These are phyloP conservation scores for Orius laevigatus DNA, from an alignment of 1,140 invertebrate genomes.

Conservation along the genomic window DNA sequence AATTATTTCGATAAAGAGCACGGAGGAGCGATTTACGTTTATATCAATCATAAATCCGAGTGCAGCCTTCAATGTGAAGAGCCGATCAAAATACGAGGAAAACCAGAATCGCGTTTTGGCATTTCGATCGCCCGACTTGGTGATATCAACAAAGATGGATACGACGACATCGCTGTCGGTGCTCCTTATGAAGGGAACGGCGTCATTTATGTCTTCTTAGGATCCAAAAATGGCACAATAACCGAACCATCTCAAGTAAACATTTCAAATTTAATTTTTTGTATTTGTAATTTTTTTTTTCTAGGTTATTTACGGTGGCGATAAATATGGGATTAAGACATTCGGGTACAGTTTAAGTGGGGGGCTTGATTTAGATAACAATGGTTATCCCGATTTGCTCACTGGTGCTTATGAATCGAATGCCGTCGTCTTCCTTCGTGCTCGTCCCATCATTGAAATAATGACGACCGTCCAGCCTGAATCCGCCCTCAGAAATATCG, in stretches of 20 bases:
- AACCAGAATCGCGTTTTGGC: conserved; percentile 64
- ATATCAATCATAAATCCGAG: conserved; percentile 37
- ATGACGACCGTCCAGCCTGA: conserved; percentile 43
- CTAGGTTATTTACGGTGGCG: conserved; percentile 28
- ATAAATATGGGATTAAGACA: conserved; percentile 40
- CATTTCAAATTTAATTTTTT: background rate
- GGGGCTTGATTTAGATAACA: conserved; percentile 75
- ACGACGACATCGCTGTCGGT: conserved; percentile 76
- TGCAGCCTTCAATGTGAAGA: conserved; percentile 28
- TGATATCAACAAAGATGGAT: conserved; percentile 83
- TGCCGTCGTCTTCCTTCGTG: conserved; percentile 49
- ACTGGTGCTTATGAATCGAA: conserved; percentile 76
- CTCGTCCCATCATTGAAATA: conserved; percentile 76
- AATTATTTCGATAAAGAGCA: conserved; percentile 67
- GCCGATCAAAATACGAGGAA: conserved; percentile 46
- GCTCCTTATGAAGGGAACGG: conserved; percentile 77
- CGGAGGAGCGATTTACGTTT: conserved; percentile 84
- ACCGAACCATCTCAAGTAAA: conserved; percentile 54
- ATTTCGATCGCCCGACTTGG: conserved; percentile 70
- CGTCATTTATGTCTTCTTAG: conserved; percentile 75
- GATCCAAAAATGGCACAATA: conserved; percentile 54
- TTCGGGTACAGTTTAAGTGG: conserved; percentile 83
- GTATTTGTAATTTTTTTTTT: background rate
- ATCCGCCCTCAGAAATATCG: conserved; percentile 51
- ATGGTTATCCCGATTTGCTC: conserved; percentile 82